A percentile compares a stretch with the other conserved stretches of the same genome.
phyloP scores from a whole-genome alignment of 2,113 vertebrate genomes.

The Martes martes region DNA sequence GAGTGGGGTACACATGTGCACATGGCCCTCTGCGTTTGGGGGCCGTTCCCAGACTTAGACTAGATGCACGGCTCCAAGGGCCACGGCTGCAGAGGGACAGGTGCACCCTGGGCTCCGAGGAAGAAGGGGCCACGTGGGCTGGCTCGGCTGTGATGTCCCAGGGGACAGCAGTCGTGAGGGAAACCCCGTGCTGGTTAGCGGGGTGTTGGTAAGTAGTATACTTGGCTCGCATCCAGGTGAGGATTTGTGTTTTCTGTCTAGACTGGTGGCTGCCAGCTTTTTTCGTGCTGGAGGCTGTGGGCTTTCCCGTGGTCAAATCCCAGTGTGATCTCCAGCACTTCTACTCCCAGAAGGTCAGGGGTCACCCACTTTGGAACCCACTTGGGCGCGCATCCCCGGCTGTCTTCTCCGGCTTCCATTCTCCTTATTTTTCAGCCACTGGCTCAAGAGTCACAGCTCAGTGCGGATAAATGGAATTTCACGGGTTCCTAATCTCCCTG shows the following conservation, averaged over 20 bases:
- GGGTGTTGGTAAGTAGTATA: conserved; percentile 77
- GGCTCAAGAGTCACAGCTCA: conserved; percentile 72
- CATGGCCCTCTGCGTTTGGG: not conserved
- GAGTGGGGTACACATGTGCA: not conserved
- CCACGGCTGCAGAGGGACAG: not conserved
- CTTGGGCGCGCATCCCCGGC: conserved; percentile 60
- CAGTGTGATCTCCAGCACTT: conserved; percentile 18
- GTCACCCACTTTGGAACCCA: conserved; percentile 61
- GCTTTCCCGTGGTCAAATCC: not conserved
- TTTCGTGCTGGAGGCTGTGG: not conserved
- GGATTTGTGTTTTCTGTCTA: conserved; percentile 56
- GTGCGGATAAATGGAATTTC: conserved; percentile 75
- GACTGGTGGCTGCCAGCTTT: conserved; percentile 53
- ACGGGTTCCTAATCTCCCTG: conserved; percentile 73
- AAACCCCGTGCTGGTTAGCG: conserved; percentile 68
- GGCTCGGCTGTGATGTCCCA: not conserved
- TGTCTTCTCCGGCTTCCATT: conserved; percentile 47
- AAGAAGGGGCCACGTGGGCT: not conserved
- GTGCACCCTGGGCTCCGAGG: not conserved
- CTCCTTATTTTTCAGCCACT: conserved; percentile 73
- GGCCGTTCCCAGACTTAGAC: not conserved
- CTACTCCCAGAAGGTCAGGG: conserved; percentile 55
- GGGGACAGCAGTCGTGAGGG: not conserved
- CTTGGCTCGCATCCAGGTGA: conserved; percentile 80
- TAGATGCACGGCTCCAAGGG: not conserved